A percentile compares a stretch with the other conserved stretches of the same genome.
phyloP scores from a whole-genome alignment of 2,888 invertebrate species.

The Phortica okadai region DNA sequence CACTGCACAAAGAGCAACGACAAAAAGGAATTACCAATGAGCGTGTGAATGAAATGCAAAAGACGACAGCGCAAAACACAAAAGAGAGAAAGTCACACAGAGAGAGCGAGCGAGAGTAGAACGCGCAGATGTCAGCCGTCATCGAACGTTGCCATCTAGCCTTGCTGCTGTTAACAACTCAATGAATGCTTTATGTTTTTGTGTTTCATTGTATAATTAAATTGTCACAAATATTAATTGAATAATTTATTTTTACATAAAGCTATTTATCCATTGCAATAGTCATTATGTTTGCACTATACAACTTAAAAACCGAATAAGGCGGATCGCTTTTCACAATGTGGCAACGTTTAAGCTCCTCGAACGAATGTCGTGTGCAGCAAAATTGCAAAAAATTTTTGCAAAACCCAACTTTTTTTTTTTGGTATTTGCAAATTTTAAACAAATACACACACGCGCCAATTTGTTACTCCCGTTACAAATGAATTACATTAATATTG shows the following conservation, averaged over 20 bases:
- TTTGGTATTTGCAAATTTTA: neutral
- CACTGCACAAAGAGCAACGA: conserved; percentile 16
- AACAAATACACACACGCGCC: neutral
- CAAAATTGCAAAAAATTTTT: conserved; percentile 22
- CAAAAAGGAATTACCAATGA: neutral
- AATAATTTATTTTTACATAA: neutral
- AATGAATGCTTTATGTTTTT: neutral
- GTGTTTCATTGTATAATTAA: neutral
- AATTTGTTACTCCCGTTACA: too few species aligned
- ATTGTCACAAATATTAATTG: neutral
- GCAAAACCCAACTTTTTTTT: conserved; percentile 1
- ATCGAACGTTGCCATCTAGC: neutral
- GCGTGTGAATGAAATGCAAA: neutral
- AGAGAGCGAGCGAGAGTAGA: neutral
- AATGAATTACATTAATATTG: too few species aligned
- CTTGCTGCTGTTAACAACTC: neutral
- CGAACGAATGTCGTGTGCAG: conserved; percentile 14
- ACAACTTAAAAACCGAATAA: too few species aligned
- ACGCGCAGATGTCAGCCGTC: conserved; percentile 7
- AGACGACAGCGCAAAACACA: neutral
- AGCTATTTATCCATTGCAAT: neutral
- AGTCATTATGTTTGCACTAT: neutral
- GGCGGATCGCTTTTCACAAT: neutral
- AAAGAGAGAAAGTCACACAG: neutral
- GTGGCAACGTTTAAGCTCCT: neutral